Evolutionary conservation across 2,797 vertebrate genomes (phyloP).

Genomic region (Oryzias dopingdopingensis): DNA sequence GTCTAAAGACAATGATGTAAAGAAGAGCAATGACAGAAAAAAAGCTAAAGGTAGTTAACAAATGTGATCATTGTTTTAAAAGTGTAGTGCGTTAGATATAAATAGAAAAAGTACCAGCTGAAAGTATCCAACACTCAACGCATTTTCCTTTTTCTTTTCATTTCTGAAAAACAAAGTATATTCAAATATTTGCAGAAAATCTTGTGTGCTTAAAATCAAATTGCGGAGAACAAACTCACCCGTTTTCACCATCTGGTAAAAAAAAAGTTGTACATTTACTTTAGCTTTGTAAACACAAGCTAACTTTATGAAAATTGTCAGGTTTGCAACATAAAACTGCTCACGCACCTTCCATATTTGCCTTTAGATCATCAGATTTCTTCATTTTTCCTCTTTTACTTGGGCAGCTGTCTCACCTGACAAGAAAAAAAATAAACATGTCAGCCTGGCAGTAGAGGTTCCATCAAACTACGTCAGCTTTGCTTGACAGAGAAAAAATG

Average conservation of each 20-base stretch:
- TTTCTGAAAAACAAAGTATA: constrained; percentile 52
- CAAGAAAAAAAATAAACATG: not conserved
- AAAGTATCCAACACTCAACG: constrained; percentile 74
- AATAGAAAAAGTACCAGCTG: constrained; percentile 65
- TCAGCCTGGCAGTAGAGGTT: not conserved
- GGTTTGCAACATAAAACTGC: not conserved
- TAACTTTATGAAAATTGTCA: not conserved
- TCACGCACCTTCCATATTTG: constrained; percentile 32
- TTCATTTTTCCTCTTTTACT: constrained; percentile 44
- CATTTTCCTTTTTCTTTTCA: constrained; percentile 49
- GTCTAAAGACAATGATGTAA: too few species aligned
- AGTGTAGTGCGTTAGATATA: too few species aligned
- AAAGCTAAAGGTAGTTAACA: too few species aligned
- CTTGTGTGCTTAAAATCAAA: not conserved
- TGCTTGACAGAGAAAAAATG: too few species aligned
- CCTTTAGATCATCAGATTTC: constrained; percentile 12
- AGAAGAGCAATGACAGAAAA: too few species aligned
- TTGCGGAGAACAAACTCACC: constrained; percentile 40
- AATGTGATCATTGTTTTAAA: too few species aligned
- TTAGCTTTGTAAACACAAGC: not conserved
- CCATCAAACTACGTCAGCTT: not conserved
- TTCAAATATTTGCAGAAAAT: not conserved
- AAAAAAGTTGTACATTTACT: constrained; percentile 9
- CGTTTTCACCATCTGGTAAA: constrained; percentile 26
- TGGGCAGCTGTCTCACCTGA: not conserved